Conservation (phyloP, 1,140 invertebrate genomes). For the Homarus americanus region DNA sequence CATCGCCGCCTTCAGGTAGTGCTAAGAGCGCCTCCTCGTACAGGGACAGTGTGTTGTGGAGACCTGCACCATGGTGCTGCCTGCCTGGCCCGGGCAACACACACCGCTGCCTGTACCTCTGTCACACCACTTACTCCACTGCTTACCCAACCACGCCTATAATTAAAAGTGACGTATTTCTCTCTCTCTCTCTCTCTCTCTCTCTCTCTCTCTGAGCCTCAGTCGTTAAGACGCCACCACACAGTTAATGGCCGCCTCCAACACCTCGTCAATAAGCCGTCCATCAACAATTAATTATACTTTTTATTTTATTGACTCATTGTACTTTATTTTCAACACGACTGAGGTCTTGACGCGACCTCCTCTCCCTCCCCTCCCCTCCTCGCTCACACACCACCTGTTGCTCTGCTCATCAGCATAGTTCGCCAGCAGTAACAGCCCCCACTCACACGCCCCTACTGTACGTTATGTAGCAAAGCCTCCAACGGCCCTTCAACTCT, state of each 20-base stretch:
- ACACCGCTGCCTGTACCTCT: not conserved
- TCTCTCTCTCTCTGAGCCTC: not conserved
- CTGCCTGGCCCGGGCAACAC: not conserved
- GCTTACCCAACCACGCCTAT: not conserved
- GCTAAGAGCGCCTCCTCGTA: too few relatives aligned
- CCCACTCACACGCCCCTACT: too few relatives aligned
- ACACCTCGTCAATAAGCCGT: not conserved
- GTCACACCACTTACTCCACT: not conserved
- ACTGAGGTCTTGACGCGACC: too few relatives aligned
- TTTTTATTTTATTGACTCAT: not conserved
- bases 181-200: not conserved
- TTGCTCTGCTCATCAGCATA: not conserved
- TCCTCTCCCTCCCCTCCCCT: not conserved
- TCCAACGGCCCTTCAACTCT: too few relatives aligned
- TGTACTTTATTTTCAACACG: not conserved
- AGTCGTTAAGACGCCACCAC: too few relatives aligned
- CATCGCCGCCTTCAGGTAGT: not conserved
- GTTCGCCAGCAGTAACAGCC: not conserved
- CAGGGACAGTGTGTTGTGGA: too few relatives aligned
- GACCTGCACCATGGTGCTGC: too few relatives aligned
- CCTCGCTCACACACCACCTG: not conserved
- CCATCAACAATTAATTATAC: not conserved
- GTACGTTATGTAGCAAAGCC: too few relatives aligned
- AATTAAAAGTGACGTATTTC: not conserved
- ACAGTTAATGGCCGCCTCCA: too few relatives aligned